These are phyloP conservation scores for Protophormia terraenovae DNA, from an alignment of 2,888 invertebrate species.

Conservation along the genomic window DNA sequence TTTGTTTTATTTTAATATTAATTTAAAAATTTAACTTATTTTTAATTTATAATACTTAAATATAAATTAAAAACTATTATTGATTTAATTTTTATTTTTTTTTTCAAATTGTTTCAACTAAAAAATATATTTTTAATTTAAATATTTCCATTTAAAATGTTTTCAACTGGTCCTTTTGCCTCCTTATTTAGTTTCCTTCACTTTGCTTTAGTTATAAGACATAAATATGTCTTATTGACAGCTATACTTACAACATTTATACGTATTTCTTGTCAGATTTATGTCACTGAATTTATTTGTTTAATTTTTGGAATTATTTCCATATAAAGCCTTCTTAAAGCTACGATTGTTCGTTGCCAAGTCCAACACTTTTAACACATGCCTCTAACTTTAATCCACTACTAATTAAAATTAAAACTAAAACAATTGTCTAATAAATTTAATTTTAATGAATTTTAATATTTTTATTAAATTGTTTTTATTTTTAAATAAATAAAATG, in stretches of 20 bases:
- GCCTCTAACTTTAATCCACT: neutral
- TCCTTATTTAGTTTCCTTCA: neutral
- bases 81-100: neutral
- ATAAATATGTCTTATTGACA: neutral
- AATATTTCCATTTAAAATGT: constrained; percentile 16
- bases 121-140: constrained; percentile 9
- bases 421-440: constrained; percentile 11
- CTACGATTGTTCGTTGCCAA: constrained; percentile 55
- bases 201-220: neutral
- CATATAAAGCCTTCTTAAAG: constrained; percentile 24
- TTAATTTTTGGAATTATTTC: neutral
- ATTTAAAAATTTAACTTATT: constrained; percentile 4
- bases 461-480: neutral
- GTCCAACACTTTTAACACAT: neutral
- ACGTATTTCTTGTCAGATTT: too few species aligned
- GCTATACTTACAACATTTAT: too few species aligned
- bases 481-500: neutral
- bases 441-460: neutral
- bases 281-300: neutral
- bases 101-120: neutral
- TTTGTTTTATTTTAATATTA: neutral
- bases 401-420: neutral
- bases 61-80: constrained; percentile 26
- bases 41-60: constrained; percentile 7
- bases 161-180: constrained; percentile 51